These are phyloP conservation scores for Champsocephalus esox DNA, from an alignment of 2,797 vertebrate genomes.

Conservation along the genomic window DNA sequence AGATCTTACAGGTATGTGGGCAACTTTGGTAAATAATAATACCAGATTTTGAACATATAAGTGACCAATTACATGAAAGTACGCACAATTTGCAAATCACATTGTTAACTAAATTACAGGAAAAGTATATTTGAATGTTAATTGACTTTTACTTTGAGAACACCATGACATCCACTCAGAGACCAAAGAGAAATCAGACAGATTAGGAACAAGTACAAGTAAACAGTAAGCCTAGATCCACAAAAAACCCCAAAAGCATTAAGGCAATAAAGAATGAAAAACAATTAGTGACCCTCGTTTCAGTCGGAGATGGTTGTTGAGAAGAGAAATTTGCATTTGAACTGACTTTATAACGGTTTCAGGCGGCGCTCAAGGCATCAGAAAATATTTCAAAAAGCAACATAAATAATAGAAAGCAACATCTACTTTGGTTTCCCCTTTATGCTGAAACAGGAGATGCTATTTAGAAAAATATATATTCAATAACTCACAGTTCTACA, in stretches of 20 bases:
- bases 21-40: neutral
- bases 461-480: slow-evolving; percentile 78
- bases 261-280: slow-evolving; percentile 53
- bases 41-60: neutral
- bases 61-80: neutral
- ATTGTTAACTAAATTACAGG: slow-evolving; percentile 10
- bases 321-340: slow-evolving; percentile 36
- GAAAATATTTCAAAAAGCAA: slow-evolving; percentile 56
- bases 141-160: slow-evolving; percentile 21
- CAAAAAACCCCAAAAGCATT: slow-evolving; percentile 71
- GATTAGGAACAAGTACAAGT: slow-evolving; percentile 54
- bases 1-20: slow-evolving; percentile 4
- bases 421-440: slow-evolving; percentile 68
- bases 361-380: slow-evolving; percentile 52
- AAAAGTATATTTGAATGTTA: neutral
- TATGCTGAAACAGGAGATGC: slow-evolving; percentile 60
- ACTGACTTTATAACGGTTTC: slow-evolving; percentile 34
- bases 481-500: slow-evolving; percentile 77
- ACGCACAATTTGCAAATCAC: slow-evolving; percentile 8
- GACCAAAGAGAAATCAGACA: slow-evolving; percentile 12
- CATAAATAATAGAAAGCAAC: slow-evolving; percentile 74
- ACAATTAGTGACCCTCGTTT: slow-evolving; percentile 33
- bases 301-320: slow-evolving; percentile 36
- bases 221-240: slow-evolving; percentile 76
- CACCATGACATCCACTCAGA: neutral